A percentile compares a stretch with the other conserved stretches of the same genome.
phyloP scores from a whole-genome alignment of 2,113 vertebrate genomes.

The Epinephelus fuscoguttatus region DNA sequence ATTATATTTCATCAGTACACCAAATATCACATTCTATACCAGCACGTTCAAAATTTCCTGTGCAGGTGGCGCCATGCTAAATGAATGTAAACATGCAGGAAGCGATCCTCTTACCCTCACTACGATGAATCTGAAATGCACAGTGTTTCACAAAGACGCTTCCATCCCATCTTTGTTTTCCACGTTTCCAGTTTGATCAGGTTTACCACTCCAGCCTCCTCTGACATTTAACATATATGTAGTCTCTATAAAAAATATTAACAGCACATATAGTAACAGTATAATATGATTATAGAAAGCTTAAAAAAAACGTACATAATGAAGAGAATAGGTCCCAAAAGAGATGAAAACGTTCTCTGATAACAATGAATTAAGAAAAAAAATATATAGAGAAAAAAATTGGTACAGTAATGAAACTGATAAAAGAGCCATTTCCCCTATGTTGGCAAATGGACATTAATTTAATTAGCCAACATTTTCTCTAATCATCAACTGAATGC shows the following conservation, averaged over 20 bases:
- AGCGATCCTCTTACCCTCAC: background rate
- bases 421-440: background rate
- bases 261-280: background rate
- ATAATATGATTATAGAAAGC: background rate
- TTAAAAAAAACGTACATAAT: background rate
- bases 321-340: background rate
- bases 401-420: background rate
- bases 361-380: no score
- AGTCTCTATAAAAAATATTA: background rate
- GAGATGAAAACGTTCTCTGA: background rate
- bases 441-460: background rate
- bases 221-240: background rate
- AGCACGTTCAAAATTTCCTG: slow-evolving; percentile 37
- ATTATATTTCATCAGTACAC: slow-evolving; percentile 14
- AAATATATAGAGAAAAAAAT: no score
- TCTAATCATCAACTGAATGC: slow-evolving; percentile 2
- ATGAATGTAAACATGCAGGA: slow-evolving; percentile 22
- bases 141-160: background rate
- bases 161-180: background rate
- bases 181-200: background rate
- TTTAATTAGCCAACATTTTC: background rate
- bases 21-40: slow-evolving; percentile 9
- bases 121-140: slow-evolving; percentile 2
- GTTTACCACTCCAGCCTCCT: background rate
- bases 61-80: background rate